phyloP scores from a whole-genome alignment of 1,140 invertebrate species.

The Aricia agestis region DNA sequence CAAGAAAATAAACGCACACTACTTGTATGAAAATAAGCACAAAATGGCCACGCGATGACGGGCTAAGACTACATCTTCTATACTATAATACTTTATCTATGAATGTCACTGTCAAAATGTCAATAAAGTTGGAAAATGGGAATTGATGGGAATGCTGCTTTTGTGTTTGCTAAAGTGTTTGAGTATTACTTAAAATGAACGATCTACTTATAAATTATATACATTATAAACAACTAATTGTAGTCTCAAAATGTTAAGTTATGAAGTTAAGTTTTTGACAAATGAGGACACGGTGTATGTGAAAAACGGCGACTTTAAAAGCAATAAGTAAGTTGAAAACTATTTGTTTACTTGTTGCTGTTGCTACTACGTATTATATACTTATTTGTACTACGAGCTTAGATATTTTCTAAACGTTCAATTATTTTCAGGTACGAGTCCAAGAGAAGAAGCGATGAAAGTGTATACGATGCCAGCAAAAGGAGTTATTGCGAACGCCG shows the following conservation, averaged over 20 bases:
- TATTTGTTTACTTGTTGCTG: slow-evolving; percentile 22
- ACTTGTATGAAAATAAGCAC: too few relatives aligned
- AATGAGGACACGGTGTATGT: slow-evolving; percentile 50
- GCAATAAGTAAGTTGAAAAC: slow-evolving; percentile 55
- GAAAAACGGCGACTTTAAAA: slow-evolving; percentile 62
- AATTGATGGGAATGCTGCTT: too few relatives aligned
- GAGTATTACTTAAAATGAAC: too few relatives aligned
- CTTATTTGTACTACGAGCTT: not conserved
- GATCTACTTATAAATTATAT: too few relatives aligned
- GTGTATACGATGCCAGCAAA: slow-evolving; percentile 52
- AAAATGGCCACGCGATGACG: too few relatives aligned
- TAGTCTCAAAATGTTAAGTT: slow-evolving; percentile 51
- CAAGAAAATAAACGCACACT: too few relatives aligned
- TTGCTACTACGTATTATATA: slow-evolving; percentile 14
- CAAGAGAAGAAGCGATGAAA: slow-evolving; percentile 57
- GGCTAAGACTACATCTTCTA: too few relatives aligned
- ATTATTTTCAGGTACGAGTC: slow-evolving; percentile 54
- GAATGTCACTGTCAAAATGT: too few relatives aligned
- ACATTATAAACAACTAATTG: too few relatives aligned
- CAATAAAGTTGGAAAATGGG: too few relatives aligned
- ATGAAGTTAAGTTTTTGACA: slow-evolving; percentile 61
- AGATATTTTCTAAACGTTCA: not conserved
- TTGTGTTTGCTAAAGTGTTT: too few relatives aligned
- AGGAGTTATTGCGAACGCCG: slow-evolving; percentile 51
- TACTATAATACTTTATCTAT: too few relatives aligned